Conservation (phyloP, 1,140 invertebrate species). For the Cydia pomonella region DNA sequence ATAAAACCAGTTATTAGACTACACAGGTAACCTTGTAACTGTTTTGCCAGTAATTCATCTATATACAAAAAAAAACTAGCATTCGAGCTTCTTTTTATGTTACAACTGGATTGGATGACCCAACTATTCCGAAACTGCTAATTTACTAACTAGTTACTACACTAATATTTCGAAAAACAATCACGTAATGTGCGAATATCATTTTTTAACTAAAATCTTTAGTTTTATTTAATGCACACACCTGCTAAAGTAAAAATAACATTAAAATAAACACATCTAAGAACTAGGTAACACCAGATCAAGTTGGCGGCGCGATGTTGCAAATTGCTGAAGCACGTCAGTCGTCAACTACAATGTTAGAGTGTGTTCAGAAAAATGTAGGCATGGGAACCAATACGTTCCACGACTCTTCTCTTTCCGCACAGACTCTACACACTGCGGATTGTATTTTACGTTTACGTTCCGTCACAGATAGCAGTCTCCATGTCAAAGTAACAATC, state of each 20-base stretch:
- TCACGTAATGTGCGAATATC: not conserved
- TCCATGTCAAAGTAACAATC: not conserved
- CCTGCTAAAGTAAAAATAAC: not conserved
- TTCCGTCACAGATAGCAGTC: not conserved
- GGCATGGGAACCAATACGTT: no score
- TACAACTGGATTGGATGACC: no score
- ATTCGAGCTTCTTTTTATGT: not conserved
- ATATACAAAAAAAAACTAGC: not conserved
- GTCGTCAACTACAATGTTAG: not conserved
- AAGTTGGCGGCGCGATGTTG: not conserved
- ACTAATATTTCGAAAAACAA: not conserved
- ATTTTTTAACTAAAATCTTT: not conserved
- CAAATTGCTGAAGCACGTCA: not conserved
- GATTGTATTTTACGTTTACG: not conserved
- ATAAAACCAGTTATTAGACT: conserved; percentile 18
- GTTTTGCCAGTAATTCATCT: conserved; percentile 16
- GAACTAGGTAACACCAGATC: conserved; percentile 2
- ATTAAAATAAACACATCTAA: not conserved
- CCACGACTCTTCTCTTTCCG: no score
- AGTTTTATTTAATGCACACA: not conserved
- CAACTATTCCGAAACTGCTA: not conserved
- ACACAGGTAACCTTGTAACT: conserved; percentile 14
- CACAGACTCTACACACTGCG: no score
- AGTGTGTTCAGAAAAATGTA: no score
- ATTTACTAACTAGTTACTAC: not conserved